Evolutionary conservation across 2,113 vertebrate species (phyloP).

Genomic region (Neolamprologus falcicula): DNA sequence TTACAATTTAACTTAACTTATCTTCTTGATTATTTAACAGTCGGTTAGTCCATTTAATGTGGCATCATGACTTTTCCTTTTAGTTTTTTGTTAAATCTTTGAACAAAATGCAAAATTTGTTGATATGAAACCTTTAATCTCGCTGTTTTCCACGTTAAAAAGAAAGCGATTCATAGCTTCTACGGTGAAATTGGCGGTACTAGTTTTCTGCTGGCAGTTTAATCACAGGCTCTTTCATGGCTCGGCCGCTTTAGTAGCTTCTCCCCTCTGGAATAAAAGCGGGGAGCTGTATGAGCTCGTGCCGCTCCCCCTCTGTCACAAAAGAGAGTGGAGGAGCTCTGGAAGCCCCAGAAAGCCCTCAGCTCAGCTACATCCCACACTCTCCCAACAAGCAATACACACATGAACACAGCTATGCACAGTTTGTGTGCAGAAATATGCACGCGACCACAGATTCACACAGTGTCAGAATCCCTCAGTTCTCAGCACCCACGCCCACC

Average conservation of each 20-base stretch:
- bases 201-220: constrained; percentile 3
- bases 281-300: background rate
- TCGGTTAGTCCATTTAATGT: background rate
- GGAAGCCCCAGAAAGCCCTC: constrained; percentile 19
- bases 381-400: background rate
- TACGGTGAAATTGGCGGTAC: background rate
- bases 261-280: constrained; percentile 11
- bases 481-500: constrained; percentile 20
- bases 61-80: background rate
- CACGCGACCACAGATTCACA: background rate
- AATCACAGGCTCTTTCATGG: constrained; percentile 17
- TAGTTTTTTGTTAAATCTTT: background rate
- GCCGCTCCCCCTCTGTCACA: constrained; percentile 8
- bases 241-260: background rate
- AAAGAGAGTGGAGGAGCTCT: constrained; percentile 4
- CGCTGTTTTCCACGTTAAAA: background rate
- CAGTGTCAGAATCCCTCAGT: constrained; percentile 2
- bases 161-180: background rate
- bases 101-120: background rate
- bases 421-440: background rate
- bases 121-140: background rate
- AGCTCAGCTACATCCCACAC: background rate
- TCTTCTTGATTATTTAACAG: background rate
- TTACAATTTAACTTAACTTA: background rate
- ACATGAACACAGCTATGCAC: background rate